Base-by-base conservation (phyloP, 2,888 invertebrate species). In the Thymelicus sylvestris region DNA sequence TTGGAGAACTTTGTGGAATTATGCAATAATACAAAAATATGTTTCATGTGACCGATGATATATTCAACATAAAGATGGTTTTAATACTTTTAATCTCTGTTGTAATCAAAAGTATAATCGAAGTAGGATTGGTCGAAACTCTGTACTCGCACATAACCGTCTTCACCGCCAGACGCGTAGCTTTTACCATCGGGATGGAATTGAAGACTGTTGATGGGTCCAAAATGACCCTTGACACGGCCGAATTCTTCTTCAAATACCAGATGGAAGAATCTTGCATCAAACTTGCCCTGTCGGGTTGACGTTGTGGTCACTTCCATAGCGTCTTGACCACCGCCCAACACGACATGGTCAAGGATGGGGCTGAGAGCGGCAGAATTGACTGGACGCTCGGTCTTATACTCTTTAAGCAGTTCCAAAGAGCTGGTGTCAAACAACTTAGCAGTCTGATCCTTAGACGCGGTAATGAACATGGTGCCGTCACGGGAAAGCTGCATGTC, bases 301-400 rank as follows among this genome's bases (percentile, higher is more conserved):
- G 98, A 98, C 0, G 99, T 99, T 1, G 98, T 98, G 60, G 99
- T 99, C 72, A 99, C 99, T 84, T 98, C 98, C 98, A 99, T 99
- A 71, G 99, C 99, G 89, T 99, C 99, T 94, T 99, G 99, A 81
- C 99, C 99, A 89, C 99, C 99, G 73, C 99, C 99, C 60, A 99
- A 94, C 2, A 99, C 97, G 7, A 99, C 99, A 93, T 99, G 99
- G 89, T 99, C 99, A 70, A 96, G 93, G 77, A 98, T 97, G 0
- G 99, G 99, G 75, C 99, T 99, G 74, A 99, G 97, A 1, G 99
- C 97, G 0, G 99, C 99, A 0, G 99, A 99, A 89, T 99, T 99
- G 0, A 99, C 98, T 0, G 99, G 99, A 76, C 99, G 95, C 85
- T 99, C 99, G 0, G 99, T 99, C 93, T 98, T 98, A 93, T 98